Conservation (phyloP, 2,888 invertebrate genomes). For the Drosophila bunnanda region DNA sequence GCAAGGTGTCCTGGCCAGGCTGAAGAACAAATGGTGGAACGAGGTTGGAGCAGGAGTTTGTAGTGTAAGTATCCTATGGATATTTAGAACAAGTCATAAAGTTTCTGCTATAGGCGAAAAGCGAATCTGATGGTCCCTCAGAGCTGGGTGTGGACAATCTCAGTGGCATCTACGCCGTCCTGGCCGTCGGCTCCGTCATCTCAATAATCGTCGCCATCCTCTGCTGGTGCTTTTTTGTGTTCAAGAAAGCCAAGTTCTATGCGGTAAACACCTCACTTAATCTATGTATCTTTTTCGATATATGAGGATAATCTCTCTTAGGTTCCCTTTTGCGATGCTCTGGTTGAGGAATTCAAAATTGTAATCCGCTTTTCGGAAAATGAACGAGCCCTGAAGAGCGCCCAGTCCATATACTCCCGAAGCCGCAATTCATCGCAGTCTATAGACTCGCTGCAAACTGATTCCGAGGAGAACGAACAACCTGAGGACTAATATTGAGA, state of each 20-base stretch:
- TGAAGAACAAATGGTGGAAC: conserved; percentile 96
- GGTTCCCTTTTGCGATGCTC: conserved; percentile 88
- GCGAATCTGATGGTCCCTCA: conserved; percentile 70
- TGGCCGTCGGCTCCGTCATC: conserved; percentile 85
- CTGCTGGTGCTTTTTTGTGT: conserved; percentile 80
- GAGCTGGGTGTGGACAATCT: conserved; percentile 87
- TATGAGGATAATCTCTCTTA: conserved; percentile 72
- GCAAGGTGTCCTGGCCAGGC: conserved; percentile 89
- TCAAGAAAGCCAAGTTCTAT: conserved; percentile 75
- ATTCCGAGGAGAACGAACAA: conserved; percentile 65
- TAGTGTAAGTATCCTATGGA: conserved; percentile 85
- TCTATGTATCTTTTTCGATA: no score
- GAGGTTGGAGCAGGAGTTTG: conserved; percentile 91
- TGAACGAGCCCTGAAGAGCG: conserved; percentile 88
- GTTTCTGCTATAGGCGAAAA: conserved; percentile 60
- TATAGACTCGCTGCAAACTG: conserved; percentile 81
- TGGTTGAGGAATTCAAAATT: conserved; percentile 89
- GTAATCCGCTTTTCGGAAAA: conserved; percentile 89
- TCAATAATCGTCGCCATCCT: conserved; percentile 79
- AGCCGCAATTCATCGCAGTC: conserved; percentile 82
- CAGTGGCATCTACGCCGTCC: conserved; percentile 87
- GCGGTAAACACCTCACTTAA: conserved; percentile 68
- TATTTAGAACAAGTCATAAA: not conserved
- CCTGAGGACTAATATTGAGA: conserved; percentile 39
- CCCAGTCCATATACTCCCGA: conserved; percentile 82